Percentiles rank a stretch among this genome's conserved stretches.
These are phyloP conservation scores for Malurus melanocephalus DNA, from an alignment of 2,113 vertebrate genomes.

Conservation along the genomic window DNA sequence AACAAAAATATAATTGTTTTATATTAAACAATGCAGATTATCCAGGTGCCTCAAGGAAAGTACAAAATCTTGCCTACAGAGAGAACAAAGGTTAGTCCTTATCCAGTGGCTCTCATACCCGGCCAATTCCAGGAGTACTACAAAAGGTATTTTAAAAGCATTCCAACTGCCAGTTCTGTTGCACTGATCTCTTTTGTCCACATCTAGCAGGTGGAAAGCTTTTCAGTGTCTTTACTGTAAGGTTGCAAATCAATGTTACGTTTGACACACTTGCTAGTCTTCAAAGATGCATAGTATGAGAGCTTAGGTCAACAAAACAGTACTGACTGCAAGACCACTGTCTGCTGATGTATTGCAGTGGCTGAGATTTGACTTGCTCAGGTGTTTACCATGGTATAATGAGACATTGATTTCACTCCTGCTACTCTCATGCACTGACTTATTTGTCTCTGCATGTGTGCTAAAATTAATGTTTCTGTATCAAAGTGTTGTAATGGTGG, in stretches of 20 bases:
- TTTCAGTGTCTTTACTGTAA: neutral
- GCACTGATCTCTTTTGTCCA: neutral
- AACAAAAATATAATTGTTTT: neutral
- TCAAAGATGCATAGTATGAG: neutral
- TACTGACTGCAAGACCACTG: neutral
- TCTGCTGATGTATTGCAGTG: neutral
- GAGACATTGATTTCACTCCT: neutral
- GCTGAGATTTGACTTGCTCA: neutral
- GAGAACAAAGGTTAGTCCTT: conserved; percentile 89
- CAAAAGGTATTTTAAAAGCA: conserved; percentile 82
- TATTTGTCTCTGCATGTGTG: neutral
- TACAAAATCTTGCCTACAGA: conserved; percentile 92
- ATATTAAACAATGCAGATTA: conserved; percentile 77
- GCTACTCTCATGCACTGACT: neutral
- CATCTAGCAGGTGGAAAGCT: neutral
- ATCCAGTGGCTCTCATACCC: conserved; percentile 96
- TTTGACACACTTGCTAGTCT: neutral
- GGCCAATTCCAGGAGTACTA: conserved; percentile 98
- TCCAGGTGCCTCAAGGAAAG: conserved; percentile 95
- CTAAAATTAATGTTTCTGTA: neutral
- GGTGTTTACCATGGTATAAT: neutral
- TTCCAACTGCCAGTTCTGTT: neutral
- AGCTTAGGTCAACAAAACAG: neutral
- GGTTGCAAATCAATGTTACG: neutral
- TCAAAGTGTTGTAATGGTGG: neutral